Percentiles rank a stretch among this genome's conserved stretches.
Conservation (phyloP, 1,140 invertebrate genomes). For the Capitella teleta region DNA sequence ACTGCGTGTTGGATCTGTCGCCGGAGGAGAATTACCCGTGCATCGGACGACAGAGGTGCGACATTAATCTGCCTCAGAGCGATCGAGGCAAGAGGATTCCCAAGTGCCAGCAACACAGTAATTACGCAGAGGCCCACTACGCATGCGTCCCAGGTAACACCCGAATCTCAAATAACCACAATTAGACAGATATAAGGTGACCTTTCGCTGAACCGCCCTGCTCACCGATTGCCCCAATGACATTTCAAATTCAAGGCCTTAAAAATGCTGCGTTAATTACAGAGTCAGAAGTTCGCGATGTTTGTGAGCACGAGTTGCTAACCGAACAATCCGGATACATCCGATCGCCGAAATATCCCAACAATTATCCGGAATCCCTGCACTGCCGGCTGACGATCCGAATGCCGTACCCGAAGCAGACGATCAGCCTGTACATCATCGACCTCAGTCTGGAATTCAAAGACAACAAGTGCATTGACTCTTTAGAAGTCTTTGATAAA, state of each 20-base stretch:
- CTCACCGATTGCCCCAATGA: background rate
- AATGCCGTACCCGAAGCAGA: conserved; percentile 19
- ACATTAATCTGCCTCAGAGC: conserved; percentile 25
- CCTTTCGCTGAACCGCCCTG: background rate
- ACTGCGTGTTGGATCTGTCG: conserved; percentile 18
- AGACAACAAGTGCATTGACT: conserved; percentile 26
- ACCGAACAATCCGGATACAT: conserved; percentile 29
- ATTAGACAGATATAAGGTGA: background rate
- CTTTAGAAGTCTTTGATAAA: conserved; percentile 25
- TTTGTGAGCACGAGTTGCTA: conserved; percentile 20
- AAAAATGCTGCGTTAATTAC: conserved; percentile 9
- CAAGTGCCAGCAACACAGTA: conserved; percentile 20
- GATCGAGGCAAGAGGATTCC: conserved; percentile 17
- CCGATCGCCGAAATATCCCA: conserved; percentile 27
- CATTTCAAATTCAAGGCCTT: background rate
- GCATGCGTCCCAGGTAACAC: conserved; percentile 29
- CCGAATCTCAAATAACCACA: too few species aligned
- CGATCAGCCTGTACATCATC: conserved; percentile 23
- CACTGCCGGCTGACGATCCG: conserved; percentile 20
- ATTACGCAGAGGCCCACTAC: conserved; percentile 33
- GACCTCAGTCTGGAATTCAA: conserved; percentile 27
- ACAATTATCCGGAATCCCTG: conserved; percentile 20
- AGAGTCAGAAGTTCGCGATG: conserved; percentile 20
- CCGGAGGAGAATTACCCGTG: conserved; percentile 25
- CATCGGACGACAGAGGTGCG: conserved; percentile 21